Percentiles rank a stretch among this genome's conserved stretches.
Conservation (phyloP, 2,797 vertebrate species). For the Lophura swinhoii region DNA sequence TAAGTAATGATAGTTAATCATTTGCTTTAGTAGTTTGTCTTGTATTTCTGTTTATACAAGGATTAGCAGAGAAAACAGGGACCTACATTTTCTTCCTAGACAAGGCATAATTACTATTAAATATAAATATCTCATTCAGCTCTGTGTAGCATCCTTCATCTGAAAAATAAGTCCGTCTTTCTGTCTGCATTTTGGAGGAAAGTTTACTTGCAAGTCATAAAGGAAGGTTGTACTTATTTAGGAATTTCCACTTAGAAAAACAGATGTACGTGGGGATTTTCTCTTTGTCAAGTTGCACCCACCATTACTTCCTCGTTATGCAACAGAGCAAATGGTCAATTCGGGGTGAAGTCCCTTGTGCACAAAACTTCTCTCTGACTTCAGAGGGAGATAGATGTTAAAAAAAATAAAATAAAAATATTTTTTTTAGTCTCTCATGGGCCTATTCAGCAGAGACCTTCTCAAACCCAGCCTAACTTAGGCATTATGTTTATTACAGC, state of each 20-base stretch:
- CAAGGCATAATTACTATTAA: background rate
- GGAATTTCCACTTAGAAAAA: conserved; percentile 9
- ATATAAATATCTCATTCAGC: background rate
- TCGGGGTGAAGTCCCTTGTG: background rate
- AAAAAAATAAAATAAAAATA: background rate
- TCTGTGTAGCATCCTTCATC: background rate
- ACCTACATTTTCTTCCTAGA: background rate
- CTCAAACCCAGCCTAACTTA: background rate
- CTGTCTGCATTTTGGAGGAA: background rate
- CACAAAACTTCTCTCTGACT: background rate
- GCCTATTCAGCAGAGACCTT: background rate
- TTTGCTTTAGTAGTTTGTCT: background rate
- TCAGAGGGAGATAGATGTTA: background rate
- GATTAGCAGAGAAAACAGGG: background rate
- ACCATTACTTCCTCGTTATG: conserved; percentile 15
- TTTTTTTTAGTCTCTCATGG: background rate
- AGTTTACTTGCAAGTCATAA: background rate
- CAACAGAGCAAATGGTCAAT: background rate
- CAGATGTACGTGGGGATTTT: background rate
- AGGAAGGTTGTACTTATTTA: background rate
- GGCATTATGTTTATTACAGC: background rate
- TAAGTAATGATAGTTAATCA: conserved; percentile 4
- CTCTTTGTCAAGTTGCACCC: background rate
- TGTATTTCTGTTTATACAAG: background rate
- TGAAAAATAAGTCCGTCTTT: background rate